Evolutionary conservation across 2,888 invertebrate species (phyloP).

Genomic region (Leptinotarsa haldemani): DNA sequence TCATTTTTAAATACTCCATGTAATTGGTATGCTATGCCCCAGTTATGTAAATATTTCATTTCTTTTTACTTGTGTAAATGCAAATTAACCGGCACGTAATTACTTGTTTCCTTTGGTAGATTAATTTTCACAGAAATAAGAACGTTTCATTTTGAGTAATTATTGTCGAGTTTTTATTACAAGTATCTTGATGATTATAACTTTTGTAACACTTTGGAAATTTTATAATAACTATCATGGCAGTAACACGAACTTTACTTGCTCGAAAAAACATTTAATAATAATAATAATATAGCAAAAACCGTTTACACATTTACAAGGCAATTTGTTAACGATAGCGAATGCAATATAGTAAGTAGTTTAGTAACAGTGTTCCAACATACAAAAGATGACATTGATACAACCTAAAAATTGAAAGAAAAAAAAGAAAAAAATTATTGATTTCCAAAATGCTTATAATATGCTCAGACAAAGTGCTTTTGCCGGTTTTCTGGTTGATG

Average conservation of each 20-base stretch:
- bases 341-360: too few species aligned
- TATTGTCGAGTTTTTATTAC: slow-evolving; percentile 12
- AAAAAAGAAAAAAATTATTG: too few species aligned
- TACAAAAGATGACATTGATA: too few species aligned
- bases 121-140: slow-evolving; percentile 19
- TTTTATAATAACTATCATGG: background rate
- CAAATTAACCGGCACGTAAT: slow-evolving; percentile 29
- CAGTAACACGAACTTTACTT: background rate
- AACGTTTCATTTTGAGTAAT: slow-evolving; percentile 7
- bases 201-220: slow-evolving; percentile 4
- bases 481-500: too few species aligned
- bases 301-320: too few species aligned
- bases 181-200: slow-evolving; percentile 8
- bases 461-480: too few species aligned
- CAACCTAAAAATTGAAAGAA: too few species aligned
- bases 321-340: too few species aligned
- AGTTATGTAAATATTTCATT: slow-evolving; percentile 40
- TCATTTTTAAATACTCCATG: slow-evolving; percentile 32
- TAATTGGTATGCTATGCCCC: slow-evolving; percentile 38
- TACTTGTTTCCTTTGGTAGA: slow-evolving; percentile 29
- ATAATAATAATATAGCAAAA: too few species aligned
- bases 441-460: too few species aligned
- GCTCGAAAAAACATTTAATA: background rate
- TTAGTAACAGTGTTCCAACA: too few species aligned
- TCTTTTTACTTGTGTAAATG: slow-evolving; percentile 27